A percentile compares a stretch with the other conserved stretches of the same genome.
Evolutionary conservation across 1,140 invertebrate genomes (phyloP).

Genomic region (Dendrolimus punctatus): DNA sequence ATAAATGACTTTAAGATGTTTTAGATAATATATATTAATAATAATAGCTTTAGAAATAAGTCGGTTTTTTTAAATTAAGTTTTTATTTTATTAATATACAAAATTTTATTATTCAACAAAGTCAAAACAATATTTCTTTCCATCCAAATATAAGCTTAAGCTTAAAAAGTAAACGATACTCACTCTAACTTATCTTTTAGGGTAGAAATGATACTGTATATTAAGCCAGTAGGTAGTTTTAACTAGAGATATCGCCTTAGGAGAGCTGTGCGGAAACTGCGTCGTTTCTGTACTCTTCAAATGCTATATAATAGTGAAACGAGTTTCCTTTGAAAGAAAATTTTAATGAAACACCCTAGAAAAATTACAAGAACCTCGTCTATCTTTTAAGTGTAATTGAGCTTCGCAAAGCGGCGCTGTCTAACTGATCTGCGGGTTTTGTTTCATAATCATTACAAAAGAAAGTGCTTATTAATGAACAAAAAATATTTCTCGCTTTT

Average conservation of each 20-base stretch:
- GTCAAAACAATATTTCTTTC: too few relatives aligned
- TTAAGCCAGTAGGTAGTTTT: slow-evolving; percentile 5
- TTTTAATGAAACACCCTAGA: slow-evolving; percentile 56
- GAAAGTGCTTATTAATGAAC: neutral
- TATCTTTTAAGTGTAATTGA: slow-evolving; percentile 57
- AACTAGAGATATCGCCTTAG: slow-evolving; percentile 26
- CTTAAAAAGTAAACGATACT: too few relatives aligned
- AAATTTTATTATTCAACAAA: too few relatives aligned
- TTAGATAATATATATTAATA: too few relatives aligned
- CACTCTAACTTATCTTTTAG: too few relatives aligned
- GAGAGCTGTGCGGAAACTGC: slow-evolving; percentile 34
- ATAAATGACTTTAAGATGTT: too few relatives aligned
- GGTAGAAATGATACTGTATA: too few relatives aligned
- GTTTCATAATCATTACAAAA: slow-evolving; percentile 28
- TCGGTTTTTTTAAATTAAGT: too few relatives aligned
- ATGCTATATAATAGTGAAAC: slow-evolving; percentile 58
- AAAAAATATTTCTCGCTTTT: slow-evolving; percentile 2
- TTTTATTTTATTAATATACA: too few relatives aligned
- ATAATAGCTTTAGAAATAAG: too few relatives aligned
- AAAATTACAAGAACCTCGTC: slow-evolving; percentile 45
- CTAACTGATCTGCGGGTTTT: slow-evolving; percentile 22
- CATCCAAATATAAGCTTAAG: too few relatives aligned
- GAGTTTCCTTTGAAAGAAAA: slow-evolving; percentile 45
- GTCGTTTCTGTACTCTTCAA: slow-evolving; percentile 38
- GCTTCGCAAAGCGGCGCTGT: slow-evolving; percentile 22